Evolutionary conservation across 2,888 invertebrate genomes (phyloP).

Genomic region (Hedya salicella): DNA sequence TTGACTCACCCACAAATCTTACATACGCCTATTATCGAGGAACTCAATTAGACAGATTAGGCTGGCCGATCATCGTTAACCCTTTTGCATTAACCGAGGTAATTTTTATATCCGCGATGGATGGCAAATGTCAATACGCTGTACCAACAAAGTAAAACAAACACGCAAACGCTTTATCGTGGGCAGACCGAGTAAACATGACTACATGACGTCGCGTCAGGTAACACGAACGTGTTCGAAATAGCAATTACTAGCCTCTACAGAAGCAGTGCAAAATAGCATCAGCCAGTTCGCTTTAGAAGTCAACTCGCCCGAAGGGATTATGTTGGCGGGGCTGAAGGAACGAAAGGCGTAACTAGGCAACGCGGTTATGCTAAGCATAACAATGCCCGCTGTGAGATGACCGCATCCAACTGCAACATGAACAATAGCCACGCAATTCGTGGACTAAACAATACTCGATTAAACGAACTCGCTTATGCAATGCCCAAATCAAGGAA

Average conservation of each 20-base stretch:
- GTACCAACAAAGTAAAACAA: constrained; percentile 47
- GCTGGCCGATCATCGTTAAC: too few relatives aligned
- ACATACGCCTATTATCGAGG: constrained; percentile 17
- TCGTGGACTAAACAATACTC: constrained; percentile 63
- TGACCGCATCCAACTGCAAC: constrained; percentile 48
- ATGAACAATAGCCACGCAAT: constrained; percentile 54
- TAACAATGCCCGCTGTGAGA: constrained; percentile 67
- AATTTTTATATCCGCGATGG: not conserved
- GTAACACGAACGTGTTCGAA: constrained; percentile 51
- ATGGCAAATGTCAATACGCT: constrained; percentile 6
- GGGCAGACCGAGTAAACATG: constrained; percentile 55
- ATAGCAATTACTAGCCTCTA: constrained; percentile 44
- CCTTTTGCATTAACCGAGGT: not conserved
- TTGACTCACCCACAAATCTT: constrained; percentile 23
- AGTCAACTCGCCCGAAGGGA: not conserved
- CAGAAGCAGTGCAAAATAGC: constrained; percentile 2
- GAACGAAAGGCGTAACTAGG: constrained; percentile 66
- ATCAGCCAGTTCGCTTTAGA: not conserved
- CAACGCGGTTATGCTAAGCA: constrained; percentile 70
- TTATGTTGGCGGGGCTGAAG: not conserved
- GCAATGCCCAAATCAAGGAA: constrained; percentile 24
- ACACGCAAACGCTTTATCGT: constrained; percentile 51
- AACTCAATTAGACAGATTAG: constrained; percentile 21
- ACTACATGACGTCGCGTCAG: constrained; percentile 57
- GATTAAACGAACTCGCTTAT: constrained; percentile 33